Conservation (phyloP, 1,140 invertebrate genomes). For the Trichoplusia ni region DNA sequence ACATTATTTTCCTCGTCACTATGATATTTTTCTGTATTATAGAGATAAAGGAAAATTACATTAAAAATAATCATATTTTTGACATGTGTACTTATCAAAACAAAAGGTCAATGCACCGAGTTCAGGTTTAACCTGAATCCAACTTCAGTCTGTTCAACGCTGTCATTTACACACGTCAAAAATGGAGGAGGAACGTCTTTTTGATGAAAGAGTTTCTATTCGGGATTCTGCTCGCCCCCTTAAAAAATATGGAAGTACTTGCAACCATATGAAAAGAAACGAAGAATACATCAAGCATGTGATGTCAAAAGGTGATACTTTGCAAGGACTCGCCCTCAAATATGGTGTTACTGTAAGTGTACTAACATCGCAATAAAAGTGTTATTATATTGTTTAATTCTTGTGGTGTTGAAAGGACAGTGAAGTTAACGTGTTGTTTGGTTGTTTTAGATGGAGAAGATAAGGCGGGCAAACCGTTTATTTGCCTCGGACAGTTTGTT, state of each 20-base stretch:
- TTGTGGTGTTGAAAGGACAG: conserved; percentile 37
- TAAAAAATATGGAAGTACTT: conserved; percentile 95
- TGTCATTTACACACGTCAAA: conserved; percentile 73
- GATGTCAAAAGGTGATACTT: conserved; percentile 91
- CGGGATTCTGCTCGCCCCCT: conserved; percentile 90
- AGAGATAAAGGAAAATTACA: no score
- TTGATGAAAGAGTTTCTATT: conserved; percentile 92
- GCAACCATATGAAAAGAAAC: conserved; percentile 84
- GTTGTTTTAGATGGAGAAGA: conserved; percentile 92
- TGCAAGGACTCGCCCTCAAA: conserved; percentile 95
- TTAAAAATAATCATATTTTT: no score
- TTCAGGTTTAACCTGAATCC: conserved; percentile 16
- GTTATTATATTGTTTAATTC: conserved; percentile 57
- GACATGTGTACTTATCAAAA: no score
- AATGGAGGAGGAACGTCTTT: conserved; percentile 87
- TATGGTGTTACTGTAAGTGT: conserved; percentile 94
- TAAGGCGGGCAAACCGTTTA: conserved; percentile 92
- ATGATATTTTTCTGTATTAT: no score
- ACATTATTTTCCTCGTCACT: no score
- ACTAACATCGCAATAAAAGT: conserved; percentile 57
- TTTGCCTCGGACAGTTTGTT: conserved; percentile 95
- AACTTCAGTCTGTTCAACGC: conserved; percentile 45
- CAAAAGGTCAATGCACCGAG: conserved; percentile 11
- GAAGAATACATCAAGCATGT: conserved; percentile 90
- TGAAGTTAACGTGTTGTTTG: conserved; percentile 40